Conservation (phyloP, 2,797 vertebrate species). For the Sarcoramphus papa region DNA sequence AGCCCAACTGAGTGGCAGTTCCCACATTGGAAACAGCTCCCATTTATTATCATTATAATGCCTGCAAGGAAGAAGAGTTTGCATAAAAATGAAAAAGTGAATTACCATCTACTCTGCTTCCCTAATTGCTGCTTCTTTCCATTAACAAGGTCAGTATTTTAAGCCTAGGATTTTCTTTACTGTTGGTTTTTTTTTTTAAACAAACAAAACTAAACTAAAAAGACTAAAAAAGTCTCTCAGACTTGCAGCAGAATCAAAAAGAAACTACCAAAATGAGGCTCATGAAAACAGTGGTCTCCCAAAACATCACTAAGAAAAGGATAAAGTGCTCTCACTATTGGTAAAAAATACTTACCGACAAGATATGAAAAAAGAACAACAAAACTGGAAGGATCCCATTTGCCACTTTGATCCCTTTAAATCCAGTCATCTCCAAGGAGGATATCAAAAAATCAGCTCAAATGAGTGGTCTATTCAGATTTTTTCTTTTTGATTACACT, state of each 20-base stretch:
- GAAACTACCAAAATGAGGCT: not conserved
- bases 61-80: not conserved
- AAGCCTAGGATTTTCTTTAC: not conserved
- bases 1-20: not conserved
- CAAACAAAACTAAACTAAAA: too few species aligned
- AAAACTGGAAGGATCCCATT: not conserved
- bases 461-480: not conserved
- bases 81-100: conserved; percentile 38
- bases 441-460: not conserved
- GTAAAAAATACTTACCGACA: not conserved
- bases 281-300: not conserved
- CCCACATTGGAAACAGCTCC: not conserved
- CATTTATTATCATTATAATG: conserved; percentile 41
- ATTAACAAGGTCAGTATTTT: not conserved
- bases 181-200: not conserved
- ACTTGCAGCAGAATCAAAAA: not conserved
- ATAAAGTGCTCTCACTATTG: not conserved
- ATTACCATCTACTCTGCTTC: not conserved
- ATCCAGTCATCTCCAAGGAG: not conserved
- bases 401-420: not conserved
- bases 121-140: not conserved
- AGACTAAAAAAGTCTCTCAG: not conserved
- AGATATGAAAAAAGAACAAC: not conserved
- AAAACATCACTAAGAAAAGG: not conserved
- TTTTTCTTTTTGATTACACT: not conserved